Percentiles rank a stretch among this genome's conserved stretches.
Evolutionary conservation across 2,113 vertebrate species (phyloP).

Genomic region (Nestor notabilis): DNA sequence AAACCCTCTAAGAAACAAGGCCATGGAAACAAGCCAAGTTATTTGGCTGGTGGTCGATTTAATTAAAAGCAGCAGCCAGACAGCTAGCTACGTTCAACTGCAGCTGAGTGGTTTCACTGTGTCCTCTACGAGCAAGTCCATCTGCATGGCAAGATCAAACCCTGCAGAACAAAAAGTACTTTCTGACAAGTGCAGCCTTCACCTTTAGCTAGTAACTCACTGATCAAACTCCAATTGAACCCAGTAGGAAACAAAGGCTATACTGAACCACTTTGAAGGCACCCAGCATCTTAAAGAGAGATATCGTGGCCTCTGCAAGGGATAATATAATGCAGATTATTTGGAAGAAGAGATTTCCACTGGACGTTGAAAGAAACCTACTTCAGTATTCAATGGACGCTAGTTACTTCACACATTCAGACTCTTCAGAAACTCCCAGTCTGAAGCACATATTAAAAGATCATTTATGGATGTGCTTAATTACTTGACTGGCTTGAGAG

Average conservation of each 20-base stretch:
- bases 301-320: background rate
- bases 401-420: background rate
- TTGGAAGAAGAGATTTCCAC: background rate
- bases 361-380: background rate
- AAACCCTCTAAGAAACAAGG: background rate
- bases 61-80: slow-evolving; percentile 41
- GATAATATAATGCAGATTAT: too few relatives aligned
- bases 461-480: background rate
- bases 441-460: background rate
- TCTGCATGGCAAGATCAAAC: background rate
- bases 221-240: background rate
- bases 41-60: slow-evolving; percentile 2
- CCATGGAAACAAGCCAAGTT: background rate
- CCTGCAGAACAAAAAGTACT: background rate
- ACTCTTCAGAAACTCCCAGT: background rate
- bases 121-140: background rate
- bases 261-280: background rate
- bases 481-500: background rate
- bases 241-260: background rate
- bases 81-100: background rate
- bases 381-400: fast-evolving
- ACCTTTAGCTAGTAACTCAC: background rate
- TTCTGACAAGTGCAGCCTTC: background rate
- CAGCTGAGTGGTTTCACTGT: background rate
- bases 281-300: background rate